Evolutionary conservation across 1,140 invertebrate genomes (phyloP).

Genomic region (Pseudomyrmex flavicornis): DNA sequence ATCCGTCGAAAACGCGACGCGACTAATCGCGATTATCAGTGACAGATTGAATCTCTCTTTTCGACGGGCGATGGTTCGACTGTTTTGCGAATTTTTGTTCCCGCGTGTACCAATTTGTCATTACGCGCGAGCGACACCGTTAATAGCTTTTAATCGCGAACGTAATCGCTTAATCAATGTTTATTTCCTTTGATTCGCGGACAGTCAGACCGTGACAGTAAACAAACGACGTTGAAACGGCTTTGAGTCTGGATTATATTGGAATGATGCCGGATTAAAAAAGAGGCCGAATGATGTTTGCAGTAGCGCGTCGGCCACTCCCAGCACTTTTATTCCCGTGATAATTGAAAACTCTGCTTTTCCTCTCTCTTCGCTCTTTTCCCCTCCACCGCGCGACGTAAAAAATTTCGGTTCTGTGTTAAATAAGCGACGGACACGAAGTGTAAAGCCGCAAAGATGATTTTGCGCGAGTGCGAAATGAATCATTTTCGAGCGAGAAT

Average conservation of each 20-base stretch:
- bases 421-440: neutral
- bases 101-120: slow-evolving; percentile 38
- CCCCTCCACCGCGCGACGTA: neutral
- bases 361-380: too few species aligned
- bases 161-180: slow-evolving; percentile 21
- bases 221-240: neutral
- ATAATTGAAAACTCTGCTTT: slow-evolving; percentile 13
- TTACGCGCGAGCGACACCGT: neutral
- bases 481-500: neutral
- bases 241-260: slow-evolving; percentile 32
- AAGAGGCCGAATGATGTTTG: slow-evolving; percentile 20
- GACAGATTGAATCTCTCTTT: slow-evolving; percentile 9
- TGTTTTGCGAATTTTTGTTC: slow-evolving; percentile 21
- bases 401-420: slow-evolving; percentile 1
- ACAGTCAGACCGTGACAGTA: neutral
- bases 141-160: slow-evolving; percentile 41
- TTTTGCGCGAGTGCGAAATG: slow-evolving; percentile 5
- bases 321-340: neutral
- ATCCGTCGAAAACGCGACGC: neutral
- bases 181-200: slow-evolving; percentile 47
- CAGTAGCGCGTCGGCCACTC: neutral
- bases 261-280: slow-evolving; percentile 40
- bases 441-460: slow-evolving; percentile 11
- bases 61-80: neutral
- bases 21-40: slow-evolving; percentile 17